These are phyloP conservation scores for Slavum lentiscoides DNA, from an alignment of 2,888 invertebrate species.

Conservation along the genomic window DNA sequence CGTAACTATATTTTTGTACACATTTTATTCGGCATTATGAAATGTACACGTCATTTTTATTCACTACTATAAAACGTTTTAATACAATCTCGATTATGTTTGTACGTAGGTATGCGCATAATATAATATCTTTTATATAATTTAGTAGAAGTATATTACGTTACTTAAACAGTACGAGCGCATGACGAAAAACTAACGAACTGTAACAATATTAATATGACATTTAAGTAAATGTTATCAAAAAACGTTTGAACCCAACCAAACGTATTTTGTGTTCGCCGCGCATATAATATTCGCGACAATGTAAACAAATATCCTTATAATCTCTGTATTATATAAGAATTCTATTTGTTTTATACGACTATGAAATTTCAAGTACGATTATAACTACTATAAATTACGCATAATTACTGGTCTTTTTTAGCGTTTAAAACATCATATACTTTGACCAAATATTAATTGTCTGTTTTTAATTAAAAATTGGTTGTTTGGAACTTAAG, in stretches of 20 bases:
- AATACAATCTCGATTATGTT: not conserved
- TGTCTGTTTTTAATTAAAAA: slow-evolving; percentile 8
- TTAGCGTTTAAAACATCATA: not conserved
- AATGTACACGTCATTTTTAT: not conserved
- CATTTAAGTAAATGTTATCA: slow-evolving; percentile 34
- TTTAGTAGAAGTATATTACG: not conserved
- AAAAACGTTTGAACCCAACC: slow-evolving; percentile 8
- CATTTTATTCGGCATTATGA: too few species aligned
- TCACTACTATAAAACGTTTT: not conserved
- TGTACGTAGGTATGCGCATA: not conserved
- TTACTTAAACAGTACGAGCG: not conserved
- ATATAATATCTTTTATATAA: not conserved
- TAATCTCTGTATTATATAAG: too few species aligned
- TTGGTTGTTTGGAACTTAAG: not conserved
- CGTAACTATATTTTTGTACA: not conserved
- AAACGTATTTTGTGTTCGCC: slow-evolving; percentile 10
- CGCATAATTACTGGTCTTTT: too few species aligned
- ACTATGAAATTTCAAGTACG: not conserved
- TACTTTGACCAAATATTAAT: not conserved
- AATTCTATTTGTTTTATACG: not conserved
- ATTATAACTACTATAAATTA: not conserved
- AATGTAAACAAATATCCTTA: not conserved
- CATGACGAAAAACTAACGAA: slow-evolving; percentile 21
- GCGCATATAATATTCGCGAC: too few species aligned
- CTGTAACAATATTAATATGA: slow-evolving; percentile 22